Conservation (phyloP, 2,888 invertebrate genomes). For the Xestia c-nigrum region DNA sequence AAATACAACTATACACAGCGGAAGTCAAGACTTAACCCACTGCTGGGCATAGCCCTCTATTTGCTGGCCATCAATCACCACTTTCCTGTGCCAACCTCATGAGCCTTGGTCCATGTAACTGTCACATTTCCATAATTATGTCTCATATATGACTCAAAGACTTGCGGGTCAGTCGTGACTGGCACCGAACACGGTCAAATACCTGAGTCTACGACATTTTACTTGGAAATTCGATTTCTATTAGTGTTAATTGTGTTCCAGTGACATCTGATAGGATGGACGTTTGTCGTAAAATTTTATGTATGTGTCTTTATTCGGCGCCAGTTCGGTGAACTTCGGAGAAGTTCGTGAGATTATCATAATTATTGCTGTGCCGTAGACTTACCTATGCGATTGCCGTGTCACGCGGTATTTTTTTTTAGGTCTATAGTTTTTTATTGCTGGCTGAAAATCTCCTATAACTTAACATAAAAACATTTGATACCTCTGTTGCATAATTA, state of each 20-base stretch:
- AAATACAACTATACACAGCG: not conserved
- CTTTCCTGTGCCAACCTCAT: not conserved
- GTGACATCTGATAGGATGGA: slow-evolving; percentile 57
- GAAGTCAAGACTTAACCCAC: not conserved
- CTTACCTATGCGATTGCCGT: slow-evolving; percentile 8
- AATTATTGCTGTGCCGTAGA: slow-evolving; percentile 45
- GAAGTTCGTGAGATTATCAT: slow-evolving; percentile 60
- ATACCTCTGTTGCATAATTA: not conserved
- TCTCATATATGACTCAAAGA: slow-evolving; percentile 42
- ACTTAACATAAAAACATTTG: slow-evolving; percentile 15
- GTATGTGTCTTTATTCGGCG: slow-evolving; percentile 59
- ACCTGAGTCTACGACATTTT: slow-evolving; percentile 52
- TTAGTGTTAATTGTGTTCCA: slow-evolving; percentile 63
- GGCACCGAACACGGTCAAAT: slow-evolving; percentile 41
- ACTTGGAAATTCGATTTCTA: slow-evolving; percentile 65
- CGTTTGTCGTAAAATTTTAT: slow-evolving; percentile 66
- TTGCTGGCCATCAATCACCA: not conserved
- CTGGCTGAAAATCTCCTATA: not conserved
- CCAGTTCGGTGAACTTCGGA: slow-evolving; percentile 47
- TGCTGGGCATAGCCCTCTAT: not conserved
- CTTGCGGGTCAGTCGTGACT: slow-evolving; percentile 27
- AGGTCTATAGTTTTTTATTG: slow-evolving; percentile 2
- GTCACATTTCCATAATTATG: slow-evolving; percentile 27
- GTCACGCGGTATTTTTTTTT: slow-evolving; percentile 20
- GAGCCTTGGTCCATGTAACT: not conserved